Evolutionary conservation across 2,797 vertebrate genomes (phyloP).

Genomic region (Babyrousa celebensis): DNA sequence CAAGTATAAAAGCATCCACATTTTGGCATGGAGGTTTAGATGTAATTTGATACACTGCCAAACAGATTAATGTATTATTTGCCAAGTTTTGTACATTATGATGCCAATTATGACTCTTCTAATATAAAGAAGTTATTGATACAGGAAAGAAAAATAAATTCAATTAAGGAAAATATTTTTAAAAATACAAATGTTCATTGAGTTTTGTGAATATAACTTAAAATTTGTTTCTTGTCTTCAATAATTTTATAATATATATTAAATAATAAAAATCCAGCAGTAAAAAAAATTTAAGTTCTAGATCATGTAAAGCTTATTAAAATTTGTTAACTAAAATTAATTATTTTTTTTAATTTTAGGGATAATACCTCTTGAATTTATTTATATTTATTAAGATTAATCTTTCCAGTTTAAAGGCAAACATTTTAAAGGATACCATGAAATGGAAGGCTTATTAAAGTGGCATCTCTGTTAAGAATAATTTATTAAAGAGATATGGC

Average conservation of each 20-base stretch:
- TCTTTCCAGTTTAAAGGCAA: background rate
- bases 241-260: background rate
- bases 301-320: background rate
- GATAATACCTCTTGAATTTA: background rate
- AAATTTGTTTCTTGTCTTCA: slow-evolving; percentile 9
- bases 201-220: slow-evolving; percentile 7
- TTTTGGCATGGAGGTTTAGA: slow-evolving; percentile 22
- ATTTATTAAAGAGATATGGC: slow-evolving; percentile 62
- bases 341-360: background rate
- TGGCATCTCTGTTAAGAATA: background rate
- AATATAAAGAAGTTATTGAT: slow-evolving; percentile 57
- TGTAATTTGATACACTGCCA: slow-evolving; percentile 64
- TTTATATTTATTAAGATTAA: slow-evolving; percentile 37
- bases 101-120: slow-evolving; percentile 40
- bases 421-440: background rate
- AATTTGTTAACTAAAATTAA: background rate
- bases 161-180: slow-evolving; percentile 45
- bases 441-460: background rate
- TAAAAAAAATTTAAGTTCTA: background rate
- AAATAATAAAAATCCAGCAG: background rate
- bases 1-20: slow-evolving; percentile 69
- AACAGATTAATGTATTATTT: slow-evolving; percentile 75
- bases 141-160: slow-evolving; percentile 70
- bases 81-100: slow-evolving; percentile 73
- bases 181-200: background rate